Percentiles rank a stretch among this genome's conserved stretches.
Evolutionary conservation across 1,140 invertebrate species (phyloP).

Genomic region (Drosophila saltans): DNA sequence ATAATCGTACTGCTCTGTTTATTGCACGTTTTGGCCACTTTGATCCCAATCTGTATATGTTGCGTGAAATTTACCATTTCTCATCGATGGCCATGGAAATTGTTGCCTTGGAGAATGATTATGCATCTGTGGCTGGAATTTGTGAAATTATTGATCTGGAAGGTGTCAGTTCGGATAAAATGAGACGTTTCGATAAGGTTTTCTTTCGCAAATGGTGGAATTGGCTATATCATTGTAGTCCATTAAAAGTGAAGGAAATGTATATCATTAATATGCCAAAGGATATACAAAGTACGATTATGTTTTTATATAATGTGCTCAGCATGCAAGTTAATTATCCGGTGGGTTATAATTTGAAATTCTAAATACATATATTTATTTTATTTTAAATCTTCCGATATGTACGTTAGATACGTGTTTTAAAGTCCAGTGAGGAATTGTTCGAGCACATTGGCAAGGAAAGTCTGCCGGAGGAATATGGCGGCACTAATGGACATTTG

Average conservation of each 20-base stretch:
- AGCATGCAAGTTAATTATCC: slow-evolving; percentile 71
- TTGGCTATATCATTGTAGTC: slow-evolving; percentile 84
- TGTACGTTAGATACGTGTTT: slow-evolving; percentile 56
- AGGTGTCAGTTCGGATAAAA: slow-evolving; percentile 82
- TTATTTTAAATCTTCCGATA: no score
- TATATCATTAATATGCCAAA: slow-evolving; percentile 84
- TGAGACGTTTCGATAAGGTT: slow-evolving; percentile 83
- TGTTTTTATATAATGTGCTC: slow-evolving; percentile 67
- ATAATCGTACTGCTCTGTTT: slow-evolving; percentile 84
- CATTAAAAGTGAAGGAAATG: slow-evolving; percentile 84
- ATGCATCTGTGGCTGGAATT: slow-evolving; percentile 78
- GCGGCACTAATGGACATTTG: slow-evolving; percentile 84
- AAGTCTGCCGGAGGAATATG: slow-evolving; percentile 85
- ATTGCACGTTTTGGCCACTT: slow-evolving; percentile 84
- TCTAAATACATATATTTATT: accelerated
- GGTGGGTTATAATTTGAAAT: slow-evolving; percentile 26
- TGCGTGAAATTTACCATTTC: slow-evolving; percentile 82
- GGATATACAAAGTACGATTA: slow-evolving; percentile 72
- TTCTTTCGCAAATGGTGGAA: slow-evolving; percentile 84
- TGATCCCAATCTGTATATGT: slow-evolving; percentile 83
- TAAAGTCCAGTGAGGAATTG: slow-evolving; percentile 82
- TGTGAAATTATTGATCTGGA: slow-evolving; percentile 84
- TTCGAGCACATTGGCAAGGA: slow-evolving; percentile 84
- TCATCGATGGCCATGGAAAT: slow-evolving; percentile 83
- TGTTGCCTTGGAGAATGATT: slow-evolving; percentile 83